These are phyloP conservation scores for Scaptomyza montana DNA, from an alignment of 1,140 invertebrate genomes.

Conservation along the genomic window DNA sequence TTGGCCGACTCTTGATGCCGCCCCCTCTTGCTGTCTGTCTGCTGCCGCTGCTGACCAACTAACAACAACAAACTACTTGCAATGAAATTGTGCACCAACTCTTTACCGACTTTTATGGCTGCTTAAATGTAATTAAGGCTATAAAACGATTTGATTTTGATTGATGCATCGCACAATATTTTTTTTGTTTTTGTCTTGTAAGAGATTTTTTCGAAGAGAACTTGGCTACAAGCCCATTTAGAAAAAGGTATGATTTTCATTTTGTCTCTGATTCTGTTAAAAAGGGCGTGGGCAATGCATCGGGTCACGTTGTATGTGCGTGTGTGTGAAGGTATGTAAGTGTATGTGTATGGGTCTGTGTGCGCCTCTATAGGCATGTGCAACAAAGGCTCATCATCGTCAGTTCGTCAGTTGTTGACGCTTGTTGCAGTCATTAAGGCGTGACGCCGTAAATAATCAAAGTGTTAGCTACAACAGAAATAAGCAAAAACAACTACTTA, in stretches of 20 bases:
- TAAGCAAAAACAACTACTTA: constrained; percentile 57
- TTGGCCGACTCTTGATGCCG: constrained; percentile 9
- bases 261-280: constrained; percentile 6
- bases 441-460: constrained; percentile 76
- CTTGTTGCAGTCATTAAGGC: constrained; percentile 71
- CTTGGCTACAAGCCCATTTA: too few relatives aligned
- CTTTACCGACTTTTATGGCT: constrained; percentile 72
- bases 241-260: not conserved
- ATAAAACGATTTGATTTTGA: constrained; percentile 77
- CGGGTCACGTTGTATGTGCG: constrained; percentile 9
- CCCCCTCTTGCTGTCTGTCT: constrained; percentile 4
- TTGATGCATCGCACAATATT: constrained; percentile 52
- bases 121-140: constrained; percentile 75
- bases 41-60: constrained; percentile 34
- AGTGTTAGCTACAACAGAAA: constrained; percentile 62
- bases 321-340: constrained; percentile 21
- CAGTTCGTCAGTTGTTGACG: constrained; percentile 42
- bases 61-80: not conserved
- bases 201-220: too few relatives aligned
- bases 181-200: not conserved
- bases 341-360: constrained; percentile 6
- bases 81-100: constrained; percentile 63
- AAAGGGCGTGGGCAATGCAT: constrained; percentile 66
- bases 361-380: constrained; percentile 42
- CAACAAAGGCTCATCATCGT: constrained; percentile 43